Evolutionary conservation across 2,797 vertebrate genomes (phyloP), one percentile per base, ranked within the genome.

Genomic region (Brachymystax lenok): DNA sequence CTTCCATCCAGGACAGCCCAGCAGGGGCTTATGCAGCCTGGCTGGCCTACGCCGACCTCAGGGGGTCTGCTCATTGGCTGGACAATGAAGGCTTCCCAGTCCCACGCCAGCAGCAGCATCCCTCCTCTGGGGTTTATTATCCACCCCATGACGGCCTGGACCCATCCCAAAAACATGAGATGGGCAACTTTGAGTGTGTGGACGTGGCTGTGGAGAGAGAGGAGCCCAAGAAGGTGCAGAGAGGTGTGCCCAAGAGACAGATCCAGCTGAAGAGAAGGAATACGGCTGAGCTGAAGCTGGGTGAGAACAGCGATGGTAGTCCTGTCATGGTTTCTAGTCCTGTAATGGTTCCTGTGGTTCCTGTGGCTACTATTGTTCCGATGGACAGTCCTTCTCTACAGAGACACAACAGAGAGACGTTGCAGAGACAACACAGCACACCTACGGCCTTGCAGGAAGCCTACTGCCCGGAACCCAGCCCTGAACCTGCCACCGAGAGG

Each of bases 231-330:
- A 95, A 84, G 78, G 91, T 92, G 81, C 94, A 94, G 88, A 96
- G 95, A 89, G 97, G 96, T 0, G 97, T 99, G 52, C 97, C 97
- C 51, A 99, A 99, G 85, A 95, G 97, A 78, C 97, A 98, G 91
- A 99, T 99, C 77, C 96, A 96, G 87, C 93, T 99, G 63, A 96
- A 96, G 79, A 95, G 94, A 76, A 94, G 91, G 76, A 93, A 95
- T 81, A 92, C 88, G 71, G 92, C 91, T 71, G 95, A 96, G 19
- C 80, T 85, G 14, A 92, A 85, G 52, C 87, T 88, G 76, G 88
- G 93, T 74, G 95, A 94, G 78, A 96, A 92, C 81, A 95, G 94
- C 77, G 95, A 93, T 24, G 89, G 90, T 66, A 87, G 88, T 51
- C 81, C 87, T 56, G 68, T 24, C n/a, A 84, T 83, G 79, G 28